A percentile compares a stretch with the other conserved stretches of the same genome.
Evolutionary conservation across 2,113 vertebrate genomes (phyloP).

Genomic region (Eptesicus fuscus): DNA sequence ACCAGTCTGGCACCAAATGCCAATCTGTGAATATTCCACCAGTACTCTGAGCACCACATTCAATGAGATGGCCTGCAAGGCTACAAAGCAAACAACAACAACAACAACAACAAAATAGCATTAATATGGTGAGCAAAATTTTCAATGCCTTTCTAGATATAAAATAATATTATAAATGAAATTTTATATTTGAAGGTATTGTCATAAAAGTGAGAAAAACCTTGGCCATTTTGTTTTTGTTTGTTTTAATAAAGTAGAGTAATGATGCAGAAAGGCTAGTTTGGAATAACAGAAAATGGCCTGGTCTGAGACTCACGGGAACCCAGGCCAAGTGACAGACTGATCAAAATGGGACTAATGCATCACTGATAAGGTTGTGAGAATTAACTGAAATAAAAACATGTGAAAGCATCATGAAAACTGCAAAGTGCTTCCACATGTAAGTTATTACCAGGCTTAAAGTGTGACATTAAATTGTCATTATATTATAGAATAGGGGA

Average conservation of each 20-base stretch:
- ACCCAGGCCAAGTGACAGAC: not conserved
- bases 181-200: not conserved
- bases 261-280: not conserved
- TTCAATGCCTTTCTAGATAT: not conserved
- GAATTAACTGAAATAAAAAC: not conserved
- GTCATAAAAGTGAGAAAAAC: not conserved
- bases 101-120: not conserved
- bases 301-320: not conserved
- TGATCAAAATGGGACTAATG: not conserved
- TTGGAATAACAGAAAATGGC: not conserved
- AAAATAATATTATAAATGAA: not conserved
- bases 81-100: slow-evolving; percentile 68
- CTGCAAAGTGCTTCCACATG: not conserved
- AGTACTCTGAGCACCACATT: slow-evolving; percentile 90
- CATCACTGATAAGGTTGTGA: not conserved
- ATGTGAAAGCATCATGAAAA: not conserved
- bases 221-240: not conserved
- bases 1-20: slow-evolving; percentile 89
- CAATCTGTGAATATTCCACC: slow-evolving; percentile 93
- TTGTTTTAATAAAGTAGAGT: not conserved
- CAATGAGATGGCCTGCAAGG: slow-evolving; percentile 90
- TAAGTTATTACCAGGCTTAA: not conserved
- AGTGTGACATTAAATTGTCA: not conserved
- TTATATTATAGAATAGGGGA: not conserved
- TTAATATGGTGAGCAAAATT: slow-evolving; percentile 4